These are phyloP conservation scores for Acleris literana DNA, from an alignment of 2,888 invertebrate species.

Conservation along the genomic window DNA sequence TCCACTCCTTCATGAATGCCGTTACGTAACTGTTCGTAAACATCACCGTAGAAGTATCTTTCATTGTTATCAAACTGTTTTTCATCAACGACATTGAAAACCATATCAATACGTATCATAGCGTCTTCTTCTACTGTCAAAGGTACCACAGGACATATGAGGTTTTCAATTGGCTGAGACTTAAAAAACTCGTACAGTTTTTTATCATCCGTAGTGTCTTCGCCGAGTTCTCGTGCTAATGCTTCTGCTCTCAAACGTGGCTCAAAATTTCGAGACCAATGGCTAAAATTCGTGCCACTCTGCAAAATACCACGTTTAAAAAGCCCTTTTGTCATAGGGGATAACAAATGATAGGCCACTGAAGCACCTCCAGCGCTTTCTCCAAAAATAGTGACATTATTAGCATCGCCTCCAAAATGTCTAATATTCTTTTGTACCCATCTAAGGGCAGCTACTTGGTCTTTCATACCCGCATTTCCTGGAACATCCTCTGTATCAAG, in stretches of 20 bases:
- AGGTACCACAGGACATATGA: slow-evolving; percentile 17
- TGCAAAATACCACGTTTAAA: slow-evolving; percentile 79
- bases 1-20: slow-evolving; percentile 77
- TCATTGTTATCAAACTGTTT: slow-evolving; percentile 35
- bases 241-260: slow-evolving; percentile 63
- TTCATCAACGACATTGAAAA: slow-evolving; percentile 30
- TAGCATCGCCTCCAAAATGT: slow-evolving; percentile 51
- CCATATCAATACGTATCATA: slow-evolving; percentile 7
- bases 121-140: slow-evolving; percentile 29
- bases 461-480: slow-evolving; percentile 56
- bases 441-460: slow-evolving; percentile 51
- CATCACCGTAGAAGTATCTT: slow-evolving; percentile 38
- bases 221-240: slow-evolving; percentile 26
- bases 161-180: slow-evolving; percentile 30
- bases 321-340: slow-evolving; percentile 44
- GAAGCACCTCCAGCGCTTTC: slow-evolving; percentile 44
- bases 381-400: slow-evolving; percentile 52
- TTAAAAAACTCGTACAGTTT: slow-evolving; percentile 38
- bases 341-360: slow-evolving; percentile 42
- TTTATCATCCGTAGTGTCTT: slow-evolving; percentile 33
- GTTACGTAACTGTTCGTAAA: slow-evolving; percentile 55
- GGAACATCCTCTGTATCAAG: slow-evolving; percentile 51
- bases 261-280: slow-evolving; percentile 75
- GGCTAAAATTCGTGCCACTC: slow-evolving; percentile 84
- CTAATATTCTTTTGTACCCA: slow-evolving; percentile 49